These are phyloP conservation scores for Onychostoma macrolepis DNA, from an alignment of 2,113 vertebrate genomes.

Conservation along the genomic window DNA sequence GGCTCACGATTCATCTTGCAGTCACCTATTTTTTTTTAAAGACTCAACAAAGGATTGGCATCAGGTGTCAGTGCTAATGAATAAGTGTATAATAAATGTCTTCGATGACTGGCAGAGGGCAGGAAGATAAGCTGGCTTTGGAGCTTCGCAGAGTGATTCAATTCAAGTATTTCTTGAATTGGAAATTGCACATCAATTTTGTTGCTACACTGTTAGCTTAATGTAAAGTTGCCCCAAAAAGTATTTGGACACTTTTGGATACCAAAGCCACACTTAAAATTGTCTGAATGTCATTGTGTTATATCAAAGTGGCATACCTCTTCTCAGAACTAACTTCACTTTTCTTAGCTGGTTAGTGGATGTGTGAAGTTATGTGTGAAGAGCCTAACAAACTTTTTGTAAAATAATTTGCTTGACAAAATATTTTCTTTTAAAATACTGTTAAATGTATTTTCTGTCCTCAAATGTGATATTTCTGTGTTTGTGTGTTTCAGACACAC, in stretches of 20 bases:
- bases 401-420: background rate
- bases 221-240: background rate
- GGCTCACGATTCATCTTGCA: conserved; percentile 48
- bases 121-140: conserved; percentile 7
- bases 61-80: conserved; percentile 56
- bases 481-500: background rate
- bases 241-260: background rate
- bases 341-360: background rate
- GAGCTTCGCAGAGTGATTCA: conserved; percentile 1
- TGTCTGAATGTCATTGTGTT: background rate
- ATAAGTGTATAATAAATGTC: conserved; percentile 46
- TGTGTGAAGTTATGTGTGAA: background rate
- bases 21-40: conserved; percentile 46
- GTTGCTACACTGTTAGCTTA: conserved; percentile 13
- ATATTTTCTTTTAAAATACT: background rate
- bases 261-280: background rate
- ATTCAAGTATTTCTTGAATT: conserved; percentile 23
- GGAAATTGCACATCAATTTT: conserved; percentile 9
- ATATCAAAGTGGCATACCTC: background rate
- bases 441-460: background rate
- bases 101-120: conserved; percentile 11
- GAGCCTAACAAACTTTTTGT: background rate
- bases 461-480: background rate
- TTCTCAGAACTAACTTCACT: background rate
- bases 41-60: conserved; percentile 57